Evolutionary conservation across 2,797 vertebrate genomes (phyloP), one percentile per base, ranked within the genome.

Genomic region (Platalea minor): DNA sequence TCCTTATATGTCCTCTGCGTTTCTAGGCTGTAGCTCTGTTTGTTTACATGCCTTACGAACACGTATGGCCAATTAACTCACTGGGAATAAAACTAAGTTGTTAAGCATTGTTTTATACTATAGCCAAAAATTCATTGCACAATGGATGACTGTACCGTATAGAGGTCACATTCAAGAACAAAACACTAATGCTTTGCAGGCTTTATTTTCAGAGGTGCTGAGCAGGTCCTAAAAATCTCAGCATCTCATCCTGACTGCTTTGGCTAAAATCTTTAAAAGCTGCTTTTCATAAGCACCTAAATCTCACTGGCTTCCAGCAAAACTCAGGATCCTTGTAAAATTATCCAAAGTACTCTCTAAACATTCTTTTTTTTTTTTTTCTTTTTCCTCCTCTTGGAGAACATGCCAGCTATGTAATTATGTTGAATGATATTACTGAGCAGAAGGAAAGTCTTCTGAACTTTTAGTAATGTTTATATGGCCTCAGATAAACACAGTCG

Each of bases 131-230:
- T n/a, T 39, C 59, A 54, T 95, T 85, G 54, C 0, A 3, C 75
- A 96, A 85, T 3, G 23, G 60, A 45, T 68, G 77, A 68, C 69
- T 79, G 70, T 31, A 81, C 28, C 1, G 1, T 81, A 81, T 25
- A 83, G 83, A 95, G 51, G 69, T 85, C 84, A 85, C 69, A 41
- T 61, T 56, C 43, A 63, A 81, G 69, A 94, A 81, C 54, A 95
- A 83, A 94, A 88, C 31, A 59, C 8, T 45, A 46, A 76, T n/a
- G 82, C 28, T 41, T 79, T 48, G 39, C 41, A 86, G 59, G 51
- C 79, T 94, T 90, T 84, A 51, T 86, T 90, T 84, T 82, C 63
- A 67, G 69, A 78, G 35, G n/a, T 69, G 29, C 73, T 37, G 29
- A 88, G 68, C 14, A 69, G 20, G 43, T 80, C 51, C 50, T 75